Evolutionary conservation across 2,113 vertebrate genomes (phyloP).

Genomic region (Thermophis baileyi): DNA sequence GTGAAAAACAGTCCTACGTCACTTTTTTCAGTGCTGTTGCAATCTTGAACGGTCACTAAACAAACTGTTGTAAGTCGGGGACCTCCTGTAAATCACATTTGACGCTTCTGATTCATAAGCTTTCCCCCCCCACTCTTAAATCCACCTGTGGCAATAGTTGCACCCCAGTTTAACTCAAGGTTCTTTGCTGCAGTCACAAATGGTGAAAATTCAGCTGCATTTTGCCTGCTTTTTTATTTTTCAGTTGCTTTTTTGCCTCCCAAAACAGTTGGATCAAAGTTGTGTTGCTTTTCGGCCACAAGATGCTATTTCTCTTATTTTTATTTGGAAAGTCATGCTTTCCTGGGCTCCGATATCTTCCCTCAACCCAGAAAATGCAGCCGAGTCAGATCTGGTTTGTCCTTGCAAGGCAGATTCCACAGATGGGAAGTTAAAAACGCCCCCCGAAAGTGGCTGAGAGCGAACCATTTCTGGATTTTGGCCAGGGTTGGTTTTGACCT

Average conservation of each 20-base stretch:
- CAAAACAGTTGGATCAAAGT: background rate
- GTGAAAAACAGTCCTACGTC: no score
- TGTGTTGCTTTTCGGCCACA: background rate
- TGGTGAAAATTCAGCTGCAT: background rate
- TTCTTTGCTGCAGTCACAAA: background rate
- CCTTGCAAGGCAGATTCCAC: background rate
- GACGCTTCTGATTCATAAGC: no score
- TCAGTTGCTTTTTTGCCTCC: background rate
- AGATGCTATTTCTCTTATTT: background rate
- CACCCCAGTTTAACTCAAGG: no score
- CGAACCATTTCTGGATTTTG: background rate
- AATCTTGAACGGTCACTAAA: no score
- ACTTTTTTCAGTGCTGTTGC: no score
- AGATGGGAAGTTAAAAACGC: background rate
- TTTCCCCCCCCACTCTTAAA: background rate
- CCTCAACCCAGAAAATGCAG: background rate
- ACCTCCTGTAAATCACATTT: no score
- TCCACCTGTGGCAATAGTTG: background rate
- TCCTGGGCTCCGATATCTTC: no score
- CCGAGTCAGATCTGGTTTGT: background rate
- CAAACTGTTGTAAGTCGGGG: no score
- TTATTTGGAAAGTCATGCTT: background rate
- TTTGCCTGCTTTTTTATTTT: background rate
- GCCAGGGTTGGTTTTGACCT: background rate
- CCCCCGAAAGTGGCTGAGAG: background rate